A percentile compares a stretch with the other conserved stretches of the same genome.
These are phyloP conservation scores for Anarhynchus alexandrinus DNA, from an alignment of 2,113 vertebrate genomes.

Conservation along the genomic window DNA sequence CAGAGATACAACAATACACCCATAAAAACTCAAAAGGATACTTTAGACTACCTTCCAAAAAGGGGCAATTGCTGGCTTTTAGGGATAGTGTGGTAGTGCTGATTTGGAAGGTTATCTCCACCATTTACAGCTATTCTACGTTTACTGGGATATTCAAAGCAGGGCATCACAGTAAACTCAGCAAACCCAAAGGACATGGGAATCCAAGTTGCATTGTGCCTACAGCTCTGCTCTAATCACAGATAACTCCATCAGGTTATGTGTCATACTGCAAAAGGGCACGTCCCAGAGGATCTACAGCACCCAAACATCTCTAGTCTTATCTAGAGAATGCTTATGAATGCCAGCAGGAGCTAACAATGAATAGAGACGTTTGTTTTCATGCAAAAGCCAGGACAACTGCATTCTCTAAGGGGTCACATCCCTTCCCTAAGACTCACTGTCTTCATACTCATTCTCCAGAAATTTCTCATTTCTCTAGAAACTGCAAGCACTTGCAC, in stretches of 20 bases:
- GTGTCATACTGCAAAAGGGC: not conserved
- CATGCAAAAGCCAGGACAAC: not conserved
- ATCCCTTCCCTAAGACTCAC: not conserved
- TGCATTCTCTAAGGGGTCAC: not conserved
- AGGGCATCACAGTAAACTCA: not conserved
- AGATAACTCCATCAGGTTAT: not conserved
- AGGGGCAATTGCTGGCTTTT: not conserved
- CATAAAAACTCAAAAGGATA: not conserved
- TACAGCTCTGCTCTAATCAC: not conserved
- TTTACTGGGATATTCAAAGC: not conserved
- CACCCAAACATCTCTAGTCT: not conserved
- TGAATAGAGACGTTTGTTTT: not conserved
- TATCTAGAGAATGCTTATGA: not conserved
- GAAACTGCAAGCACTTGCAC: not conserved
- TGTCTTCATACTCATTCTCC: not conserved
- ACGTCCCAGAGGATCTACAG: not conserved
- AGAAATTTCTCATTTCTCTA: not conserved
- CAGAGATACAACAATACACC: not conserved
- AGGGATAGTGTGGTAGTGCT: not conserved
- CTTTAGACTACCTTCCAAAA: not conserved
- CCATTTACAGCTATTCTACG: not conserved
- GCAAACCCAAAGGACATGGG: not conserved
- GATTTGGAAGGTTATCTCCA: not conserved
- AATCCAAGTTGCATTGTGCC: not conserved
- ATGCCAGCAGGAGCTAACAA: not conserved